Evolutionary conservation across 2,113 vertebrate genomes (phyloP).

Genomic region (Lycaon pictus): DNA sequence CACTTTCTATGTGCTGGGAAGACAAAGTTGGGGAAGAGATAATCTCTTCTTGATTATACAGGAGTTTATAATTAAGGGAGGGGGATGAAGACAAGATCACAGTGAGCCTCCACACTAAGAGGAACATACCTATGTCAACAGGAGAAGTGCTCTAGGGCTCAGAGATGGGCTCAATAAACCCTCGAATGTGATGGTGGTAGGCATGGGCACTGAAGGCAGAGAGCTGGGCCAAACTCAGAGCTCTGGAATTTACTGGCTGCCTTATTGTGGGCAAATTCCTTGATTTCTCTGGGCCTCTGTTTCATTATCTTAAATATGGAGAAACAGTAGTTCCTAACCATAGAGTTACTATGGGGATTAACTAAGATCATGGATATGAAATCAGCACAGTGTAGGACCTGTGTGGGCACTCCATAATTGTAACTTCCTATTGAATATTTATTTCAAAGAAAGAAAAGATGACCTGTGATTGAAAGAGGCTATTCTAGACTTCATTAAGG

Average conservation of each 20-base stretch:
- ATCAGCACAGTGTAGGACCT: neutral
- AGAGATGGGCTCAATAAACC: neutral
- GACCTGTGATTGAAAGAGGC: neutral
- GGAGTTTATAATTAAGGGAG: slow-evolving; percentile 14
- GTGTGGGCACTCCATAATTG: neutral
- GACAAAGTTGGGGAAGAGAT: neutral
- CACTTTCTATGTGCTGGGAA: neutral
- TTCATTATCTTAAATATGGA: slow-evolving; percentile 32
- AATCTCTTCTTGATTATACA: neutral
- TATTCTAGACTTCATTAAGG: neutral
- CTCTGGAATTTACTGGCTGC: neutral
- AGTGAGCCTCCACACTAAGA: neutral
- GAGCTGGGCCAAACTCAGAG: neutral
- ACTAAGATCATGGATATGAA: neutral
- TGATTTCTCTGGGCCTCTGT: slow-evolving; percentile 45
- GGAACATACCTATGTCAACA: neutral
- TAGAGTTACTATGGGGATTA: neutral
- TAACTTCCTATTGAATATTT: neutral
- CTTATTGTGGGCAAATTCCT: neutral
- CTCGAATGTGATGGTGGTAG: neutral
- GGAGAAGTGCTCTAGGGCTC: neutral
- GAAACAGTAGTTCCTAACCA: neutral
- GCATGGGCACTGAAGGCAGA: neutral
- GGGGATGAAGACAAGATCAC: neutral
- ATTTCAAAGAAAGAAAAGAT: slow-evolving; percentile 5